Evolutionary conservation across 2,888 invertebrate genomes (phyloP).

Genomic region (Cylloceria caligata): DNA sequence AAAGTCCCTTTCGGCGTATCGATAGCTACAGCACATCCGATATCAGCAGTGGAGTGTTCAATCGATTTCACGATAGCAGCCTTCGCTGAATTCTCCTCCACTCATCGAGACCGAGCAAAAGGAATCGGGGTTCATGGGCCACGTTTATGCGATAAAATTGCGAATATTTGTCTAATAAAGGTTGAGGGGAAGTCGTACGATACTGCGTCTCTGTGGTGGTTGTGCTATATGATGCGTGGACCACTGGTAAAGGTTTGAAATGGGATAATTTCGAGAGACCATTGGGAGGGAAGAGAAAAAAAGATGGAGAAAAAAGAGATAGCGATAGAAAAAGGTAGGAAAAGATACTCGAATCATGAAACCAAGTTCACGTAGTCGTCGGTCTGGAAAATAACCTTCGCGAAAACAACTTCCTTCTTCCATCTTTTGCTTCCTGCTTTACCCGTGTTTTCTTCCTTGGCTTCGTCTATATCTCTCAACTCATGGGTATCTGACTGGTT

Average conservation of each 20-base stretch:
- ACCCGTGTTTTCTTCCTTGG: conserved; percentile 43
- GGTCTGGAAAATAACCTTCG: conserved; percentile 83
- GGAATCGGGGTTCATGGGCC: conserved; percentile 45
- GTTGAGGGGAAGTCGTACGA: conserved; percentile 69
- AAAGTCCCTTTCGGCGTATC: conserved; percentile 48
- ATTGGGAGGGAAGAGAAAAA: conserved; percentile 26
- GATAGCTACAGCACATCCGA: conserved; percentile 9
- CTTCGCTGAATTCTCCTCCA: conserved; percentile 14
- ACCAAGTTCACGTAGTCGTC: conserved; percentile 75
- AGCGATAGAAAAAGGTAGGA: conserved; percentile 50
- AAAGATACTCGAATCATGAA: conserved; percentile 70
- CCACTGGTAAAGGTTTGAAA: neutral
- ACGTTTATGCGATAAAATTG: conserved; percentile 69
- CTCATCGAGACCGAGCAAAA: conserved; percentile 8
- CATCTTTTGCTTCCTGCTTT: conserved; percentile 59
- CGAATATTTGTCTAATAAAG: conserved; percentile 79
- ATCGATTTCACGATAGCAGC: conserved; percentile 57
- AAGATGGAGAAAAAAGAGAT: conserved; percentile 61
- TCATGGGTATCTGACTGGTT: conserved; percentile 15
- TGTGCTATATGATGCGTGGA: conserved; percentile 31
- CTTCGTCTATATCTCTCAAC: conserved; percentile 18
- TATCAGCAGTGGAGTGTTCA: conserved; percentile 23
- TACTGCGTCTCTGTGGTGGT: conserved; percentile 1
- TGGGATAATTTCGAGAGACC: conserved; percentile 35
- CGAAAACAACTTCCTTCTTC: conserved; percentile 77